These are phyloP conservation scores for Anarsia innoxiella DNA, from an alignment of 2,888 invertebrate genomes.

Conservation along the genomic window DNA sequence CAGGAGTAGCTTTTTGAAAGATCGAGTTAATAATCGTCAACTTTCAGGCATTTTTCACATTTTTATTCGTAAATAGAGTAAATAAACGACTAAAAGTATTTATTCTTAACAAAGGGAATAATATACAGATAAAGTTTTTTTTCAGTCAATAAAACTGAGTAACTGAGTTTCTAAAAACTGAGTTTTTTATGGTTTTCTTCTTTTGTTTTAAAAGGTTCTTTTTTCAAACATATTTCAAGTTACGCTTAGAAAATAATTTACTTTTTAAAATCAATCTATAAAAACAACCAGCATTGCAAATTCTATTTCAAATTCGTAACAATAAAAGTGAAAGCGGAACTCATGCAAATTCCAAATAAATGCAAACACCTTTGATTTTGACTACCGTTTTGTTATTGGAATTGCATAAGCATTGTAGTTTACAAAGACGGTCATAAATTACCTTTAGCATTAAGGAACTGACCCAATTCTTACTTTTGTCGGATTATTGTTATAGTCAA, in stretches of 20 bases:
- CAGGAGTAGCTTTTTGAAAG: neutral
- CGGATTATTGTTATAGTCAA: no score
- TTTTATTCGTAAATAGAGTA: neutral
- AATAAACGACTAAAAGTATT: no score
- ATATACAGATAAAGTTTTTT: no score
- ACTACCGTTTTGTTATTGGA: conserved; percentile 18
- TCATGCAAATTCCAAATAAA: conserved; percentile 50
- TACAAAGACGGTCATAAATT: conserved; percentile 56
- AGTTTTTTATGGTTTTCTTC: no score
- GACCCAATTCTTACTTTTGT: conserved; percentile 40
- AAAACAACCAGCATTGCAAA: no score
- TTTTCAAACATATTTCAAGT: no score
- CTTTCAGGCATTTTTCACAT: neutral
- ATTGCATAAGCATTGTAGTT: conserved; percentile 40
- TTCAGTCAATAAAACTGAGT: no score
- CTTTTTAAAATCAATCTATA: no score
- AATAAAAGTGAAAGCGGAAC: conserved; percentile 67
- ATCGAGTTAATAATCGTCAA: neutral
- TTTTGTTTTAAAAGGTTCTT: no score
- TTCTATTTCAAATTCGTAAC: conserved; percentile 41
- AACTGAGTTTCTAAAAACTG: no score
- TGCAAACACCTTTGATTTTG: conserved; percentile 39
- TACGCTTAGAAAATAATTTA: no score
- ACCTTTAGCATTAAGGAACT: conserved; percentile 25
- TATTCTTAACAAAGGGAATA: no score